These are phyloP conservation scores for Drosophila sproati DNA, from an alignment of 1,140 invertebrate species.

Conservation along the genomic window DNA sequence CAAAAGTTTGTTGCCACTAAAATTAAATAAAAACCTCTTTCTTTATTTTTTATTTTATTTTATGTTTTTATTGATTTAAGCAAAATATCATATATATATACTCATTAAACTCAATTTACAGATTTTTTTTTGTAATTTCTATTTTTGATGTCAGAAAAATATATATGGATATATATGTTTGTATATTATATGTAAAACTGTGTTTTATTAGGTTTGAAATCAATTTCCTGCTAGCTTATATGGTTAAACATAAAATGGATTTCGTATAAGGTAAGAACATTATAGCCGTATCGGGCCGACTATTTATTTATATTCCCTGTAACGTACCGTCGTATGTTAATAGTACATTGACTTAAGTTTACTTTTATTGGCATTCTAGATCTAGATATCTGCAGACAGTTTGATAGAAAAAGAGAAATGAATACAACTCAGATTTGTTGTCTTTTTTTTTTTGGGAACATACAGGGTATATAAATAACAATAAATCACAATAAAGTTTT, in stretches of 20 bases:
- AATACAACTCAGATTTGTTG: background rate
- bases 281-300: constrained; percentile 37
- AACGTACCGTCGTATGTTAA: background rate
- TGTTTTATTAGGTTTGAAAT: constrained; percentile 48
- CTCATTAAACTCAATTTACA: constrained; percentile 62
- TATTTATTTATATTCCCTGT: constrained; percentile 33
- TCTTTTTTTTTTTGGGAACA: constrained; percentile 6
- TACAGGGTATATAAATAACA: constrained; percentile 64
- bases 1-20: no score
- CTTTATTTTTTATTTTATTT: background rate
- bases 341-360: constrained; percentile 4
- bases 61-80: constrained; percentile 45
- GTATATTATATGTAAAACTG: constrained; percentile 61
- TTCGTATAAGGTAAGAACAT: constrained; percentile 32
- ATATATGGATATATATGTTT: constrained; percentile 49
- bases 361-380: background rate
- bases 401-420: background rate
- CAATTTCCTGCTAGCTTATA: constrained; percentile 65
- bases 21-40: background rate
- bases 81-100: constrained; percentile 56
- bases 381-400: background rate
- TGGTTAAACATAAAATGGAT: constrained; percentile 57
- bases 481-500: constrained; percentile 80
- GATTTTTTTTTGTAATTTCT: constrained; percentile 40
- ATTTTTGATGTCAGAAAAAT: constrained; percentile 71